Conservation (phyloP, 2,113 vertebrate species). For the western clawed frog (Xenopus tropicalis) region DNA sequence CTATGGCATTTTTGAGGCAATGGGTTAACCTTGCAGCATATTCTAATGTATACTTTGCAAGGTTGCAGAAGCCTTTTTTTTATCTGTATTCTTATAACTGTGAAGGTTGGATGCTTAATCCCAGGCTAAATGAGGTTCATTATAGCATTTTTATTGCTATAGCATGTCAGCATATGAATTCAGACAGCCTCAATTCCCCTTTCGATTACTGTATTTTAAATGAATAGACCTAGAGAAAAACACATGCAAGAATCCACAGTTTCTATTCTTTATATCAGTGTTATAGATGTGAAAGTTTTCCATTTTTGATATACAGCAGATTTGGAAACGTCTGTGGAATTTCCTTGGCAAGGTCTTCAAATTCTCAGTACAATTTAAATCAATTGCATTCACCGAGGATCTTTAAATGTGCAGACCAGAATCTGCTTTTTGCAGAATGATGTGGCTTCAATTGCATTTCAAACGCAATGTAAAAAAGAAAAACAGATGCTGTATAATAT, state of each 20-base stretch:
- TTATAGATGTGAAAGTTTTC: neutral
- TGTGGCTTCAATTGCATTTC: neutral
- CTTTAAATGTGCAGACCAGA: constrained; percentile 1
- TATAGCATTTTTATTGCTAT: constrained; percentile 1
- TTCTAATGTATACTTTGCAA: neutral
- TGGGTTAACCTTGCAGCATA: too few relatives aligned
- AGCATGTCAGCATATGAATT: neutral
- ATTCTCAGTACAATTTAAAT: constrained; percentile 4
- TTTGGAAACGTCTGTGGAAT: neutral
- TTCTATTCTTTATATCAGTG: neutral
- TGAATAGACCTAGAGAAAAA: neutral
- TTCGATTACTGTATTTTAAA: neutral
- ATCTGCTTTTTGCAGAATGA: neutral
- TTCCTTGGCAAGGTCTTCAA: neutral
- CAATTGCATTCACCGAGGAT: neutral
- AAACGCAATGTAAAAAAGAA: neutral
- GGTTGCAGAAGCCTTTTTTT: neutral
- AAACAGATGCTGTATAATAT: neutral
- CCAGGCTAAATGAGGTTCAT: neutral
- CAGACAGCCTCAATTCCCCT: neutral
- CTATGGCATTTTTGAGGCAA: too few relatives aligned
- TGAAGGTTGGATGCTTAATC: neutral
- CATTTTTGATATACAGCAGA: constrained; percentile 1
- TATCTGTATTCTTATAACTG: neutral
- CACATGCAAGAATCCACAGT: neutral